These are phyloP conservation scores for Spatulosminthurus flaviceps DNA, from an alignment of 2,888 invertebrate genomes.

Conservation along the genomic window DNA sequence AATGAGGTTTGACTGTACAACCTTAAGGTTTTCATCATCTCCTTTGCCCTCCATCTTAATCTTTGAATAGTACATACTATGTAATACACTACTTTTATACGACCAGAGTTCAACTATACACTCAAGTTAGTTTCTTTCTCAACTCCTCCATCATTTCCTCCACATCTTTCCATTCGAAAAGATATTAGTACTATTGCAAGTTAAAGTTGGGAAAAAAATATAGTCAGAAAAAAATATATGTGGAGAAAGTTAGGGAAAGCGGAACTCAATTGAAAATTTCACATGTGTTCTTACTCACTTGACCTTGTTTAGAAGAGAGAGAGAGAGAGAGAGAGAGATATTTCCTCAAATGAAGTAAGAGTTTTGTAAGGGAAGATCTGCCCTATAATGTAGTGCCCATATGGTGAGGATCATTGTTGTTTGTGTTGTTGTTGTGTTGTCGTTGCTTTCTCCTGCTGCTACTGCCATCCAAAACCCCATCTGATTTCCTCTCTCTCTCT, in stretches of 20 bases:
- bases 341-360: background rate
- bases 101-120: too few species aligned
- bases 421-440: too few species aligned
- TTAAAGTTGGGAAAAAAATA: too few species aligned
- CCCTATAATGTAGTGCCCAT: background rate
- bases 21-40: constrained; percentile 8
- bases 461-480: background rate
- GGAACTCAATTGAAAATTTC: background rate
- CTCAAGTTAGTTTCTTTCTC: too few species aligned
- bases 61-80: too few species aligned
- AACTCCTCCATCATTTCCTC: too few species aligned
- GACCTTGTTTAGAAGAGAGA: background rate
- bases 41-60: background rate
- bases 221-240: background rate
- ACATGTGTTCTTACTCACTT: background rate
- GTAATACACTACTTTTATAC: too few species aligned
- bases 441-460: too few species aligned
- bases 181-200: too few species aligned
- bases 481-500: background rate
- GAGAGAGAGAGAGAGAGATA: too few species aligned
- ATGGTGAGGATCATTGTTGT: constrained; percentile 1
- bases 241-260: background rate
- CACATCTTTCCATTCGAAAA: too few species aligned
- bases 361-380: background rate
- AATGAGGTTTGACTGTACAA: too few species aligned